A percentile compares a stretch with the other conserved stretches of the same genome.
These are phyloP conservation scores for Kryptopterus vitreolus DNA, from an alignment of 2,797 vertebrate genomes.

Conservation along the genomic window DNA sequence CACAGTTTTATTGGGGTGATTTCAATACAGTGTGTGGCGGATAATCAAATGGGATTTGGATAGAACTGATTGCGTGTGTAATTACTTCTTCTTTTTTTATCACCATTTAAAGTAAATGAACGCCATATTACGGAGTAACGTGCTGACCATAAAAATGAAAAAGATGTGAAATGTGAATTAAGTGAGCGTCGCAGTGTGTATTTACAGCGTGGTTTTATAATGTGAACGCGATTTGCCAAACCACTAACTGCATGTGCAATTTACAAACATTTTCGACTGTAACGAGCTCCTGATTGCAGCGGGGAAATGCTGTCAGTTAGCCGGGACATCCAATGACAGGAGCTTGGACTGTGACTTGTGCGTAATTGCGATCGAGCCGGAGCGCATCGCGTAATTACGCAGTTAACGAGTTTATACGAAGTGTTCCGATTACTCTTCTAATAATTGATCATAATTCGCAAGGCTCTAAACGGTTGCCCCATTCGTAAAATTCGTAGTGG, in stretches of 20 bases:
- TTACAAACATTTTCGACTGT: constrained; percentile 90
- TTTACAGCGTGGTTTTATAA: constrained; percentile 81
- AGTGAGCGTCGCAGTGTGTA: constrained; percentile 79
- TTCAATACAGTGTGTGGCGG: constrained; percentile 96
- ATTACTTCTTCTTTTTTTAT: constrained; percentile 88
- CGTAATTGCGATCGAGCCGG: constrained; percentile 31
- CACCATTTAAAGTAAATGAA: constrained; percentile 86
- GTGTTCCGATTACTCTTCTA: constrained; percentile 22
- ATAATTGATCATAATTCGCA: constrained; percentile 10
- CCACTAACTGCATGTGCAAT: constrained; percentile 86
- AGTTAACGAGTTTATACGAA: constrained; percentile 30
- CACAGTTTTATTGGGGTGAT: constrained; percentile 98
- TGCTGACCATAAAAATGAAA: constrained; percentile 85
- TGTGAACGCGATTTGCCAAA: constrained; percentile 85
- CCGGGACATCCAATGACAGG: constrained; percentile 66
- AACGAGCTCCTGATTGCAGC: constrained; percentile 82
- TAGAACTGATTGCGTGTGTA: constrained; percentile 95
- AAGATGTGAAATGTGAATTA: constrained; percentile 80
- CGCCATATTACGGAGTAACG: constrained; percentile 81
- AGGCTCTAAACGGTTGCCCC: constrained; percentile 7
- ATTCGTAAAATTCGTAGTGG: constrained; percentile 11
- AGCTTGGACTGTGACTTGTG: constrained; percentile 35
- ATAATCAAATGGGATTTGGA: constrained; percentile 95
- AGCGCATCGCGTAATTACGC: constrained; percentile 34
- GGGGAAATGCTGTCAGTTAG: constrained; percentile 81